These are phyloP conservation scores for Stictonetta naevosa DNA, from an alignment of 2,113 vertebrate species.

Conservation along the genomic window DNA sequence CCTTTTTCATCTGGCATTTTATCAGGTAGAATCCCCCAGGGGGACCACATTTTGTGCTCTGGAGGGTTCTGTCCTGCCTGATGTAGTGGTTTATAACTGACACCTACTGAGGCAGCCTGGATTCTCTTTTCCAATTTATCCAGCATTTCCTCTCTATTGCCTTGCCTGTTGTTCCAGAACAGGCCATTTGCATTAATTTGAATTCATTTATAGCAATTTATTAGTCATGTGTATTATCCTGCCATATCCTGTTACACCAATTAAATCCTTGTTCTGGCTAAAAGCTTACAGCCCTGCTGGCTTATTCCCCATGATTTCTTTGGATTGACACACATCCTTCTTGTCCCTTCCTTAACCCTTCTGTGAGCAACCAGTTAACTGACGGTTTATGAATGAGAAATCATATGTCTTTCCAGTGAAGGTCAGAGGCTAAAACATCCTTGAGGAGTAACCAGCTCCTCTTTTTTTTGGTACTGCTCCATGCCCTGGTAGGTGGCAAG, in stretches of 20 bases:
- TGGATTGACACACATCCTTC: neutral
- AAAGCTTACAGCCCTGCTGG: neutral
- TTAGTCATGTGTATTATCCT: neutral
- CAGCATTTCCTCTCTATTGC: slow-evolving; percentile 44
- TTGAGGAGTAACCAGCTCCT: neutral
- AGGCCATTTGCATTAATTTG: neutral
- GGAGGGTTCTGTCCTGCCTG: neutral
- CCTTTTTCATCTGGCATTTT: neutral
- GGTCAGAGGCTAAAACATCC: neutral
- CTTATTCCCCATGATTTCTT: neutral
- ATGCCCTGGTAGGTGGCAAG: neutral
- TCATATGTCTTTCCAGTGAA: neutral
- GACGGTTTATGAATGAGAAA: neutral
- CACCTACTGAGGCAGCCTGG: neutral
- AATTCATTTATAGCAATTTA: neutral
- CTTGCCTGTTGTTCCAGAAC: slow-evolving; percentile 25
- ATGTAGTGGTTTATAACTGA: slow-evolving; percentile 1
- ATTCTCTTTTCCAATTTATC: neutral
- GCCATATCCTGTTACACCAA: neutral
- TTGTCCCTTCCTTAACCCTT: neutral
- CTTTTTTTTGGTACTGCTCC: neutral
- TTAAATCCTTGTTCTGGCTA: neutral
- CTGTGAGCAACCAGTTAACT: neutral
- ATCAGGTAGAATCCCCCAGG: neutral
- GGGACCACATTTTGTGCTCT: neutral